Percentiles rank a stretch among this genome's conserved stretches.
phyloP scores from a whole-genome alignment of 2,797 vertebrate species.

The Galagoides demidoff region DNA sequence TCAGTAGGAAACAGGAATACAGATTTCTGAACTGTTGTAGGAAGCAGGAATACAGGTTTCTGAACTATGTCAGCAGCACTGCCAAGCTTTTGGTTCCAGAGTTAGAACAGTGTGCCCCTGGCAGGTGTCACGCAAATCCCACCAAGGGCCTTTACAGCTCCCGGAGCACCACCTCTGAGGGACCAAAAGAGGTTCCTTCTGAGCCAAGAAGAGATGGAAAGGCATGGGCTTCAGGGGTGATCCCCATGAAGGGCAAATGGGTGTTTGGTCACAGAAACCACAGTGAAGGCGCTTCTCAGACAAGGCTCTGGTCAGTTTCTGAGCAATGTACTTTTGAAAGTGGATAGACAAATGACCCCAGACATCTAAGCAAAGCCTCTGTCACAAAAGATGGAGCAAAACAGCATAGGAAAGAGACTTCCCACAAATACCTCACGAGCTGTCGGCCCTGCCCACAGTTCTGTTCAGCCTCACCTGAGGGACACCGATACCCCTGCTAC shows the following conservation, averaged over 20 bases:
- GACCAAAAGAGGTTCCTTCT: not conserved
- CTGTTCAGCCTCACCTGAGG: not conserved
- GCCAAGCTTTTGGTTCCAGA: not conserved
- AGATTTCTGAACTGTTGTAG: no score
- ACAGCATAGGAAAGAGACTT: accelerated
- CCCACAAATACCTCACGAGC: not conserved
- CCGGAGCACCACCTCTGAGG: not conserved
- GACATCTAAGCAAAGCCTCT: not conserved
- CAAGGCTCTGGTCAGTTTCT: not conserved
- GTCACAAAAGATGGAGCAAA: not conserved
- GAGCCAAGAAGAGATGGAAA: not conserved
- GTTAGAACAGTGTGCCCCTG: not conserved
- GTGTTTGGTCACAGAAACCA: not conserved
- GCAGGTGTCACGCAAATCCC: not conserved
- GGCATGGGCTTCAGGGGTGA: not conserved
- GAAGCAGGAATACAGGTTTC: not conserved
- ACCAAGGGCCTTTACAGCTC: accelerated
- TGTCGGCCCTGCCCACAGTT: not conserved
- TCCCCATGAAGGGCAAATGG: not conserved
- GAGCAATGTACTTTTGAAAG: not conserved
- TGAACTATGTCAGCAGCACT: not conserved
- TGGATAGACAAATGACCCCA: not conserved
- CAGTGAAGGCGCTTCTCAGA: not conserved
- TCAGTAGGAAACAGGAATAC: no score
- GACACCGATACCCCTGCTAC: not conserved